Evolutionary conservation across 2,888 invertebrate species (phyloP), one percentile per base, ranked within the genome.

Genomic region (Drosophila parthenogenetica): DNA sequence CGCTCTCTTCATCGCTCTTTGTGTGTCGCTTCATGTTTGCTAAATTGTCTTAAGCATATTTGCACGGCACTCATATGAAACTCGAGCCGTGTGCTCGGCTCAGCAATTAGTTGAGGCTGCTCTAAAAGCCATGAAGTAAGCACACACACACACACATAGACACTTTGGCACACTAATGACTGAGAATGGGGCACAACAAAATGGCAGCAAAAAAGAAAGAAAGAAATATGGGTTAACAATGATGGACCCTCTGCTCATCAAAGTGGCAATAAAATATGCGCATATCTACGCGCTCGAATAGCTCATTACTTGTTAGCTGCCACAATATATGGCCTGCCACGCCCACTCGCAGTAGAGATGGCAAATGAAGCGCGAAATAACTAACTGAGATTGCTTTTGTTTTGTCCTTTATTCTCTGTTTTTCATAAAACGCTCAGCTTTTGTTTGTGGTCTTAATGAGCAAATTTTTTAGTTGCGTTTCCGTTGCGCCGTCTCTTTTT

Each of bases 371-470:
- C 58, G 58, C 39, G 17, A 48, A 48, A 58, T 39, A 58, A 58
- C 58, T 37, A 46, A 58, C 58, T 48, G 39, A 48, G 48, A 48
- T 48, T 58, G 48, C 39, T 48, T 58, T 58, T 40, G 37, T 46
- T 19, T 55, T 35, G 5, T 17, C 3, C 35, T 35, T 14, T 49
- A 25, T n/a, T 7, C 22, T n/a, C 8, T 45, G 29, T 46, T 32
- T 39, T 43, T 19, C 19, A 43, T 35, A 10, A 35, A 55, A 55
- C 43, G 54, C n/a, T 17, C 43, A 43, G 54, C 65, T 72, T 84
- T 89, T 87, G 89, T 89, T 29, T 87, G 85, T 53, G 82, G 85
- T 73, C 79, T 84, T 85, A 85, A 85, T 85, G 89, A 85, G 85
- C 77, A 77, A 81, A 71, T 77, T 85, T 75, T 75, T 79, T 65